Evolutionary conservation across 2,797 vertebrate species (phyloP), one percentile per base, ranked within the genome.

Genomic region (Etheostoma perlongum): DNA sequence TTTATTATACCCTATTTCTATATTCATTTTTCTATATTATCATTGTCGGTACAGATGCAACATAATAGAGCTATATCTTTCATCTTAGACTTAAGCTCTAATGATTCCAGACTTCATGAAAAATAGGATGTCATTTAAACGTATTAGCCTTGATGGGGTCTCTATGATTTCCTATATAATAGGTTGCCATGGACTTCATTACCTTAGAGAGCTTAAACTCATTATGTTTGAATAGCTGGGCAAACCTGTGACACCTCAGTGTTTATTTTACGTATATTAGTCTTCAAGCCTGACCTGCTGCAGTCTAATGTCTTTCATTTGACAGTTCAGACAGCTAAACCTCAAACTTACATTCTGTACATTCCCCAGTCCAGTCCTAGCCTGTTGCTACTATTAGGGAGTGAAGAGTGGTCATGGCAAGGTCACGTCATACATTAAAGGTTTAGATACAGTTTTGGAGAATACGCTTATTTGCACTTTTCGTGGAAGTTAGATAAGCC

Each of bases 311-410:
- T 71, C 67, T 85, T 82, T 82, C 47, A 79, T 87, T 57, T 51
- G 36, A 52, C 68, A 64, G 42, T 44, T 6, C 14, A 40, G 54
- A 68, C 66, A 65, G 54, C 67, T 19, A 62, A 83, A 80, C 74
- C 73, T 78, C 67, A 60, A 61, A 62, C 4, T 27, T 57, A 36
- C 84, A 81, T 88, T 89, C 85, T 85, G 76, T 81, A 85, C 85
- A 90, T 91, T 92, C 89, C 85, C 74, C 42, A 46, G 51, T 90
- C 91, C 44, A 77, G 90, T 85, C 74, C 15, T 4, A 60, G 82
- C 89, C 76, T 86, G 89, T 62, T 73, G 78, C 77, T 71, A 54
- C 42, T 52, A 16, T 66, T 64, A 61, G 3, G 61, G 52, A 63
- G 47, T 51, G 62, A 44, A 15, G 30, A 30, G 30, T 30, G 30